Conservation (phyloP, 2,888 invertebrate species). For the Julus scanicus region DNA sequence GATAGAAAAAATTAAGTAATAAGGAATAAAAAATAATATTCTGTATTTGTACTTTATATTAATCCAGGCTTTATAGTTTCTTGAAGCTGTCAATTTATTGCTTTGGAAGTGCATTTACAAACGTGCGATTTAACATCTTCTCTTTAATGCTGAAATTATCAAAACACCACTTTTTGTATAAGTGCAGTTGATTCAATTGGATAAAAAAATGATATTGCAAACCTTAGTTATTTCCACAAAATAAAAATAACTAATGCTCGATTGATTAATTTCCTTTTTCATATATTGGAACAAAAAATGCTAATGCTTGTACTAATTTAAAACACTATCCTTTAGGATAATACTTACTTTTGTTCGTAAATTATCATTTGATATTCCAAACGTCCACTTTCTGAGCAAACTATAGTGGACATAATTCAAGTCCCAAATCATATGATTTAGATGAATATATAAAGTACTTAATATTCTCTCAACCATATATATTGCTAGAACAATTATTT, state of each 20-base stretch:
- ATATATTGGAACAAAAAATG: background rate
- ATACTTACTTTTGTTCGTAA: background rate
- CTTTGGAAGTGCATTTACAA: too few species aligned
- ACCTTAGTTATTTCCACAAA: background rate
- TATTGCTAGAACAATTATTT: background rate
- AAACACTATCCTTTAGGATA: background rate
- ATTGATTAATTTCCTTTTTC: background rate
- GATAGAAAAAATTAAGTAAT: too few species aligned
- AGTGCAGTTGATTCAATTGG: too few species aligned
- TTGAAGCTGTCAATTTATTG: too few species aligned
- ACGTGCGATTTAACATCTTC: too few species aligned
- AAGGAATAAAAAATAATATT: too few species aligned
- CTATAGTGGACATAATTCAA: background rate
- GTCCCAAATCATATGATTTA: background rate
- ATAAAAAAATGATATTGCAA: background rate
- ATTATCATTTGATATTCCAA: background rate
- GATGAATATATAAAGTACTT: background rate
- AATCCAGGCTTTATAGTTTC: too few species aligned
- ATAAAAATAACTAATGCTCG: background rate
- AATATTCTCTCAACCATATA: background rate
- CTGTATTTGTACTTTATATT: too few species aligned
- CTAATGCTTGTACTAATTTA: background rate
- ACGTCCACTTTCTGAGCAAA: background rate
- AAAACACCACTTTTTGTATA: too few species aligned
- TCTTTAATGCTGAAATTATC: too few species aligned